These are phyloP conservation scores for Styela plicata DNA, from an alignment of 23 tunicate species.

Conservation along the genomic window DNA sequence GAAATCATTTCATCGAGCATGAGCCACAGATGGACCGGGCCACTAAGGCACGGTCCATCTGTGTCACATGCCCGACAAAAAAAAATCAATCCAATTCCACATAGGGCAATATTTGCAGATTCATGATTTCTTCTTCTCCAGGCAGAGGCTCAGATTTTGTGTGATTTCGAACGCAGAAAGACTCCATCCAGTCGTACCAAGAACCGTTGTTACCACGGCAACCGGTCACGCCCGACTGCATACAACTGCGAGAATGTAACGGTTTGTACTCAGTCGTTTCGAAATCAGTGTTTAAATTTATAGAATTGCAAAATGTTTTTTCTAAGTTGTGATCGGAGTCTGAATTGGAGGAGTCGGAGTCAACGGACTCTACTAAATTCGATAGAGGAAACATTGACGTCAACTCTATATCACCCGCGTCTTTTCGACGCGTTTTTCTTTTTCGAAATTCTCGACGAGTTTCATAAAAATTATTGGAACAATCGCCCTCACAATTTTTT, in stretches of 20 bases:
- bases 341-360: constrained; percentile 11
- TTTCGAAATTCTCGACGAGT: constrained; percentile 13
- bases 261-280: background rate
- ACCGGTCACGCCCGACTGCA: constrained; percentile 62
- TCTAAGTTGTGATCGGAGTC: background rate
- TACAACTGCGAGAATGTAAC: constrained; percentile 15
- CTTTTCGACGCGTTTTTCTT: constrained; percentile 23
- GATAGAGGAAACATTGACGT: constrained; percentile 12
- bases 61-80: too few relatives aligned
- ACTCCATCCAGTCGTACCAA: constrained; percentile 60
- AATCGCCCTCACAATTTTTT: background rate
- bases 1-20: too few relatives aligned
- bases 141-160: constrained; percentile 7
- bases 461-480: constrained; percentile 3
- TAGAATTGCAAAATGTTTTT: constrained; percentile 1
- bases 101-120: constrained; percentile 68
- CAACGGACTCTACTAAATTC: constrained; percentile 1
- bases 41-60: too few relatives aligned
- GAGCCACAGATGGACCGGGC: too few relatives aligned
- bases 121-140: constrained; percentile 20
- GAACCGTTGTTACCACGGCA: constrained; percentile 57
- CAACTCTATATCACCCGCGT: constrained; percentile 1
- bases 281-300: background rate
- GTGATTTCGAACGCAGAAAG: constrained; percentile 34
- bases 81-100: constrained; percentile 83